Percentiles rank a stretch among this genome's conserved stretches.
These are phyloP conservation scores for Drosophila obscura DNA, from an alignment of 1,140 invertebrate genomes.

Conservation along the genomic window DNA sequence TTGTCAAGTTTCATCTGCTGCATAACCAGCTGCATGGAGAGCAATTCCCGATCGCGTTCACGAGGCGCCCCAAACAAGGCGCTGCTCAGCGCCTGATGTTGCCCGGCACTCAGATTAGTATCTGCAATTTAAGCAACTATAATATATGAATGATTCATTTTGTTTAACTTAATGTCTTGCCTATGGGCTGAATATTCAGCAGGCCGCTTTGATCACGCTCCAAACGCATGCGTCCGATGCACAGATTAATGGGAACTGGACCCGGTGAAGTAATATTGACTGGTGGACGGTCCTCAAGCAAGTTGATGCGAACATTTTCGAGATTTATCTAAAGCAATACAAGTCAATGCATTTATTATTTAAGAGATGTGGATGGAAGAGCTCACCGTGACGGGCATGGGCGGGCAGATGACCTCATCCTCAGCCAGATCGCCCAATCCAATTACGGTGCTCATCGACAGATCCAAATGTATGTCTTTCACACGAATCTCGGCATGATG, in stretches of 20 bases:
- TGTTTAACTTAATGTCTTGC: neutral
- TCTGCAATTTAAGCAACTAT: constrained; percentile 31
- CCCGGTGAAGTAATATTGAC: constrained; percentile 93
- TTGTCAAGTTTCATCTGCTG: constrained; percentile 87
- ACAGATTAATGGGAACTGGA: constrained; percentile 91
- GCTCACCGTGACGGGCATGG: constrained; percentile 91
- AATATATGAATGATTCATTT: neutral
- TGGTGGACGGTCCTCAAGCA: constrained; percentile 92
- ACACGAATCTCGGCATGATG: constrained; percentile 87
- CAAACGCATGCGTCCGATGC: constrained; percentile 88
- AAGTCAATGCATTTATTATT: constrained; percentile 20
- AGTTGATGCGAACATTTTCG: constrained; percentile 88
- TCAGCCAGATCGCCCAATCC: constrained; percentile 92
- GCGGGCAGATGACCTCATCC: constrained; percentile 91
- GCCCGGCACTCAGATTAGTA: constrained; percentile 53
- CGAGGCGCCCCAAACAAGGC: constrained; percentile 62
- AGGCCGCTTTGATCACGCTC: constrained; percentile 88
- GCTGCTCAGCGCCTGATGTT: constrained; percentile 46
- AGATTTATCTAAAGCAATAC: constrained; percentile 86
- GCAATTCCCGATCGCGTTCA: constrained; percentile 84
- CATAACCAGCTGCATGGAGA: constrained; percentile 84
- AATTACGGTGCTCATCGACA: constrained; percentile 92
- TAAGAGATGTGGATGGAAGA: constrained; percentile 1
- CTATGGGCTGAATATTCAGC: constrained; percentile 88
- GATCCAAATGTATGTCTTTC: constrained; percentile 87